Evolutionary conservation across 1,140 invertebrate species (phyloP).

Genomic region (Lordiphosa collinella): DNA sequence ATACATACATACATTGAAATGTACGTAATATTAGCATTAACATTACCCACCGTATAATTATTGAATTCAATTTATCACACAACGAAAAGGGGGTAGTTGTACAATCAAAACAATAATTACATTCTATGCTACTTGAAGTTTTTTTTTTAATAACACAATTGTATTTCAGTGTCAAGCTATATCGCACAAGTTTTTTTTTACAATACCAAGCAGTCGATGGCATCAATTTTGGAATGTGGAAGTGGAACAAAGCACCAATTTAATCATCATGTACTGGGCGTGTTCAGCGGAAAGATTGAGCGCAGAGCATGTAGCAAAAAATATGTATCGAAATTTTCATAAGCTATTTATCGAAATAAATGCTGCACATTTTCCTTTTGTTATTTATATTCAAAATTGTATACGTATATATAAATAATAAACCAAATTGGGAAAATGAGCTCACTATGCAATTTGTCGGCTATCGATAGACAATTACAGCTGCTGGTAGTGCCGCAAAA

Average conservation of each 20-base stretch:
- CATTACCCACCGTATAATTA: slow-evolving; percentile 6
- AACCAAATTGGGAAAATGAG: too few relatives aligned
- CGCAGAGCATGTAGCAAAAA: too few relatives aligned
- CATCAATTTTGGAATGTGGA: neutral
- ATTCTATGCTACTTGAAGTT: neutral
- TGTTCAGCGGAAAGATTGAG: too few relatives aligned
- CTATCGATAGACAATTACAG: too few relatives aligned
- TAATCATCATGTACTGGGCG: too few relatives aligned
- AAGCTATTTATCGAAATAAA: too few relatives aligned
- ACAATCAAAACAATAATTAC: slow-evolving; percentile 4
- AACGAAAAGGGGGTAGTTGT: neutral
- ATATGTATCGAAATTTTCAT: too few relatives aligned
- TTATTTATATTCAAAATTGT: too few relatives aligned
- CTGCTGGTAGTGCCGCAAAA: too few relatives aligned
- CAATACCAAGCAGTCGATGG: neutral
- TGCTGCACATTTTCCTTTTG: too few relatives aligned
- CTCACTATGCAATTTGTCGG: too few relatives aligned
- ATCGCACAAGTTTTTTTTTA: slow-evolving; percentile 2
- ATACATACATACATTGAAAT: slow-evolving; percentile 3
- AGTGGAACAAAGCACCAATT: neutral
- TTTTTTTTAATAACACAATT: slow-evolving; percentile 2
- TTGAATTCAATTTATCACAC: slow-evolving; percentile 3
- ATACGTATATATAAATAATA: too few relatives aligned
- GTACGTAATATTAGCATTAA: neutral
- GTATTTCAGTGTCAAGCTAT: neutral